Base-by-base conservation (phyloP, 2,888 invertebrate genomes). In the Nemapogon koenigi region DNA sequence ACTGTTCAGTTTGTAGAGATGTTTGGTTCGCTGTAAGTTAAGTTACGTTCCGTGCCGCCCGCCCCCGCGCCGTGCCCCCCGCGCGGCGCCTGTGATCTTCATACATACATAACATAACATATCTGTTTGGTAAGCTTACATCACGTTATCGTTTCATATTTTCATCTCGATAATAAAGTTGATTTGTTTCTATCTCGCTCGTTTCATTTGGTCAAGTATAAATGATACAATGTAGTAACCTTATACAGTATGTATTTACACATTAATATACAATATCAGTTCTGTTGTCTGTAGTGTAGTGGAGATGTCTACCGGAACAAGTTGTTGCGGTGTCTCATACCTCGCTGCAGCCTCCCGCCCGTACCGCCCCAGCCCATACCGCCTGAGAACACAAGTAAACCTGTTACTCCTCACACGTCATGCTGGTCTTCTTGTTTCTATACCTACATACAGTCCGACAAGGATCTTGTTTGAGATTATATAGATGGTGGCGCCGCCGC, bases 131-230 rank as follows among this genome's bases (percentile, higher is more conserved):
- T 70, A 69, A 66, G 73, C 75, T 76, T 72, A 65, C 70, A 59
- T 61, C 59, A 57, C 16, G 16, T 13, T 17, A 22, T 37, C 26
- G 26, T 7, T 22, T 7, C 8, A 22, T 22, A 30, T 76, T 76
- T 76, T 71, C 75, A 78, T 76, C 76, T 75, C 71, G 67, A 75
- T 76, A 76, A 78, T 78, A 78, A 78, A 78, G 71, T 75, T 76
- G 70, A 76, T 76, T 78, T 78, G 75, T 78, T 78, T 76, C 72
- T 73, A 75, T 76, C 71, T n/a, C n/a, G n/a, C n/a, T n/a, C n/a
- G n/a, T n/a, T n/a, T n/a, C n/a, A n/a, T n/a, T n/a, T n/a, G n/a
- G n/a, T n/a, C n/a, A n/a, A n/a, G n/a, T n/a, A n/a, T n/a, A n/a
- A n/a, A n/a, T n/a, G n/a, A n/a, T n/a, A n/a, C n/a, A n/a, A n/a